Base-by-base conservation (phyloP, 2,113 vertebrate species). In the Osmerus mordax region DNA sequence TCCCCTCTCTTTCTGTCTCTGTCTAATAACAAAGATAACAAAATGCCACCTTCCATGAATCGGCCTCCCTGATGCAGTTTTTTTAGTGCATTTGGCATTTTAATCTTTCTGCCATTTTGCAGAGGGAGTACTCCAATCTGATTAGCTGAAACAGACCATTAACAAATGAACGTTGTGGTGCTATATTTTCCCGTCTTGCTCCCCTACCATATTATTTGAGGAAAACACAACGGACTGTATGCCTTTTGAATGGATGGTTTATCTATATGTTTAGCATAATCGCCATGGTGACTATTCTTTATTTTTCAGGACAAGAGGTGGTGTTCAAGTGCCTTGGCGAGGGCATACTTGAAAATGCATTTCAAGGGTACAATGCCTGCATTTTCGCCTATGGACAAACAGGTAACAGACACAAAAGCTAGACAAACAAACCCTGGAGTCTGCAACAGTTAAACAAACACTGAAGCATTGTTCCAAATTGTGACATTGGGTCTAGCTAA, bases 341-440 rank as follows among this genome's bases (percentile, higher is more conserved):
- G 94, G 97, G 96, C 89, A 97, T 99, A 91, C 95, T 99, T 88
- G 96, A 99, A 87, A 99, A 99, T 88, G 97, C 97, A 85, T 99
- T 99, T 94, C 96, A 99, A 87, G 97, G 97, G 90, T 99, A 99
- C 85, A 99, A 99, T 2, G 97, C 97, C 86, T 99, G 97, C 88
- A 98, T 99, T 91, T 99, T 99, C 91, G 97, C 97, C 78, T 99
- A 99, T 85, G 97, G 97, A 93, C 97, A 99, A 89, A 99, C 97
- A 92, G 97, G 97, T 99, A 90, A 91, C 32, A 69, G n/a, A 69
- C 52, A 32, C 25, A 32, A 79, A 54, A 75, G 60, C 53, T 51
- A 76, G 52, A 65, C 68, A 3, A 29, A 61, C 16, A 16, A 14
- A 23, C 13, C 3, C 32, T 3, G 23, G 3, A 76, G 1, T 64